These are phyloP conservation scores for Papilio dardanus DNA, from an alignment of 1,140 invertebrate species.

Conservation along the genomic window DNA sequence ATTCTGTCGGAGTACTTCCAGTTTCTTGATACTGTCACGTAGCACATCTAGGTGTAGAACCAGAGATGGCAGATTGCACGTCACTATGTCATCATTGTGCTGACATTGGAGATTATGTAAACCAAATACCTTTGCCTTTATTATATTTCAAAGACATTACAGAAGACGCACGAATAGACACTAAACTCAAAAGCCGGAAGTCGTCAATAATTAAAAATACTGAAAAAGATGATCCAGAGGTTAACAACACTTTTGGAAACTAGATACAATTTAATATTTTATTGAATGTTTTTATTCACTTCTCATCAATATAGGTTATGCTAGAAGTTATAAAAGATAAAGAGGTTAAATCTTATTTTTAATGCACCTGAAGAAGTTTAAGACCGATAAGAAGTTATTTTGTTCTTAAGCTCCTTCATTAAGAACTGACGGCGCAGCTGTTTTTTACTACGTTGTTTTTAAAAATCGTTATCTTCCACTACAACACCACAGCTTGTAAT, in stretches of 20 bases:
- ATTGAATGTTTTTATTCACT: background rate
- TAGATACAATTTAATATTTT: background rate
- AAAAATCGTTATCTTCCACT: background rate
- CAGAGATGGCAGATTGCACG: background rate
- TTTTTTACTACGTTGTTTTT: background rate
- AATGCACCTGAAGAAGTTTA: background rate
- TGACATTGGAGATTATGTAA: background rate
- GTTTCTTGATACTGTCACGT: conserved; percentile 12
- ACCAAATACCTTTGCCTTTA: background rate
- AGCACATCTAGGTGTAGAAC: background rate
- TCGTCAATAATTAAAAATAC: background rate
- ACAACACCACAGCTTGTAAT: background rate
- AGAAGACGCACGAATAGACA: background rate
- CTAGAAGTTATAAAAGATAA: background rate
- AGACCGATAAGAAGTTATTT: conserved; percentile 3
- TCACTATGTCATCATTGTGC: background rate
- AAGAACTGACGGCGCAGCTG: background rate
- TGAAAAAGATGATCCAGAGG: background rate
- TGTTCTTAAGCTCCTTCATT: background rate
- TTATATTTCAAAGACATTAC: no score
- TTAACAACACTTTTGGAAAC: background rate
- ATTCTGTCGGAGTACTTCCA: background rate
- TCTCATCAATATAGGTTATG: background rate
- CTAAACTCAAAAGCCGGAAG: background rate
- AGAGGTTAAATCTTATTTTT: background rate